Percentiles rank a stretch among this genome's conserved stretches.
These are phyloP conservation scores for Blastobasis adustella DNA, from an alignment of 2,888 invertebrate genomes.

Conservation along the genomic window DNA sequence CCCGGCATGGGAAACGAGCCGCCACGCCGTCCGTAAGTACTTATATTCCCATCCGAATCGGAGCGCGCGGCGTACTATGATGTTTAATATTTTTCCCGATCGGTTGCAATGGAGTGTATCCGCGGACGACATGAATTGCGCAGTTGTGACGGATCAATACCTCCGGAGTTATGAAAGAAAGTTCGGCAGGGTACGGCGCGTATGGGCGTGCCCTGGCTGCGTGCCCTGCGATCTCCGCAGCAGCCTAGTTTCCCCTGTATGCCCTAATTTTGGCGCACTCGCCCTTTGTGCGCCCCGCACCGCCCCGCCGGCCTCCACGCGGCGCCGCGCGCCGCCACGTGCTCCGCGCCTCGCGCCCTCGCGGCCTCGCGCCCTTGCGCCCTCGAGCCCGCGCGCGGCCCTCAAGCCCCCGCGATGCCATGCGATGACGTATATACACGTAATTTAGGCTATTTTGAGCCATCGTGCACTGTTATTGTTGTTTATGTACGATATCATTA, in stretches of 20 bases:
- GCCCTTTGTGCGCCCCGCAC: conserved; percentile 30
- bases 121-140: conserved; percentile 64
- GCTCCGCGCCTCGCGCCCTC: too few relatives aligned
- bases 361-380: conserved; percentile 37
- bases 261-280: conserved; percentile 70
- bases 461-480: too few relatives aligned
- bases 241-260: conserved; percentile 72
- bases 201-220: conserved; percentile 58
- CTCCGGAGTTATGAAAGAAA: conserved; percentile 73
- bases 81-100: conserved; percentile 16
- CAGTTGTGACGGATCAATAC: conserved; percentile 72
- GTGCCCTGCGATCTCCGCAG: conserved; percentile 61
- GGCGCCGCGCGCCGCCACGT: conserved; percentile 10
- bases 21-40: too few relatives aligned
- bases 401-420: too few relatives aligned
- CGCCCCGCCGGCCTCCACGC: conserved; percentile 41
- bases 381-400: too few relatives aligned
- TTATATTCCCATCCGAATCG: background rate
- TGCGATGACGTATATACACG: too few relatives aligned
- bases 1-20: too few relatives aligned
- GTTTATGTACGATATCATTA: too few relatives aligned
- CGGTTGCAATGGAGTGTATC: conserved; percentile 44
- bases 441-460: too few relatives aligned
- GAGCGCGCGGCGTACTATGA: background rate
- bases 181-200: conserved; percentile 68